Evolutionary conservation across 2,888 invertebrate genomes (phyloP).

Genomic region (Eupithecia vulgata): DNA sequence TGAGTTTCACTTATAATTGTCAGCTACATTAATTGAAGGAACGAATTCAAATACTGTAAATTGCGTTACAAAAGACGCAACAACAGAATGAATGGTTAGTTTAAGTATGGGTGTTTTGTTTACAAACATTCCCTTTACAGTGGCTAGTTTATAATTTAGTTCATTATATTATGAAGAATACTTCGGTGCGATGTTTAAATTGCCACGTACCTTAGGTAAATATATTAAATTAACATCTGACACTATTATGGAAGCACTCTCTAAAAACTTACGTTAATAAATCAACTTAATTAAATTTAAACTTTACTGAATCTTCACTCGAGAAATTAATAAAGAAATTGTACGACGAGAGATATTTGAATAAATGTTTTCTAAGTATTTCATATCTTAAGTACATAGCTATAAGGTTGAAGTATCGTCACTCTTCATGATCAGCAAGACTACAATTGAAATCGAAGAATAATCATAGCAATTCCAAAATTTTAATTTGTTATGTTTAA

Average conservation of each 20-base stretch:
- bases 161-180: background rate
- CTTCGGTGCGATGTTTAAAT: background rate
- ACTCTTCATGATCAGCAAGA: too few species aligned
- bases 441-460: background rate
- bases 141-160: too few species aligned
- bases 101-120: too few species aligned
- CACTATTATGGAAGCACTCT: slow-evolving; percentile 31
- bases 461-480: background rate
- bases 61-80: too few species aligned
- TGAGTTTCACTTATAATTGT: too few species aligned
- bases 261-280: slow-evolving; percentile 39
- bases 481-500: background rate
- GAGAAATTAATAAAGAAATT: slow-evolving; percentile 7
- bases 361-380: background rate
- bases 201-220: background rate
- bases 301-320: slow-evolving; percentile 33
- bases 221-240: slow-evolving; percentile 19
- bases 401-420: background rate
- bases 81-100: too few species aligned
- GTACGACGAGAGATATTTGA: background rate
- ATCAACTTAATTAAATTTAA: slow-evolving; percentile 46
- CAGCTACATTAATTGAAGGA: too few species aligned
- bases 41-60: too few species aligned
- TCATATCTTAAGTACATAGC: background rate
- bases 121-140: too few species aligned